phyloP scores from a whole-genome alignment of 2,113 vertebrate genomes.

The Nothoprocta pentlandii region DNA sequence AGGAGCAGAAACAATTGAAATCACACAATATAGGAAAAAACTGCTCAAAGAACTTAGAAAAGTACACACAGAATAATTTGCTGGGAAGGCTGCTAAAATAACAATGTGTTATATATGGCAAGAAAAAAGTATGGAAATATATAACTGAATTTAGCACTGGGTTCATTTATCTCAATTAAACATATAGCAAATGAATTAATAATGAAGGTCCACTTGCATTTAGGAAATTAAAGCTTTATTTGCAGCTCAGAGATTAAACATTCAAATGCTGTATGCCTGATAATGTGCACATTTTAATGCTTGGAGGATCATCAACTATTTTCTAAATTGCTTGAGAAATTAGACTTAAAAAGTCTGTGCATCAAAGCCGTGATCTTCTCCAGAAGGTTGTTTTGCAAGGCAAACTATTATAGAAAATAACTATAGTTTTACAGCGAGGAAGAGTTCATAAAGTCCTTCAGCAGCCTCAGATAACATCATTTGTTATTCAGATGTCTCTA shows the following conservation, averaged over 20 bases:
- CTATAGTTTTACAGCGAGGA: background rate
- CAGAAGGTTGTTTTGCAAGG: slow-evolving; percentile 29
- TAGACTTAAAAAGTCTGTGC: slow-evolving; percentile 26
- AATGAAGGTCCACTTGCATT: slow-evolving; percentile 28
- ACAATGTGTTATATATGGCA: slow-evolving; percentile 43
- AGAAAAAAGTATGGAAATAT: slow-evolving; percentile 55
- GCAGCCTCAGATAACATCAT: slow-evolving; percentile 56
- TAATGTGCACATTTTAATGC: slow-evolving; percentile 53
- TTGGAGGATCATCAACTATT: slow-evolving; percentile 46
- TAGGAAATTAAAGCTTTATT: slow-evolving; percentile 32
- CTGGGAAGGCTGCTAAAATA: slow-evolving; percentile 70
- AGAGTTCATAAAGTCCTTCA: slow-evolving; percentile 63
- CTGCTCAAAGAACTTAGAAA: slow-evolving; percentile 71
- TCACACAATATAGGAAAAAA: slow-evolving; percentile 76
- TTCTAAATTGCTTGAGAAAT: slow-evolving; percentile 35
- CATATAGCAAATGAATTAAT: slow-evolving; percentile 70
- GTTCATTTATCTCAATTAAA: slow-evolving; percentile 62
- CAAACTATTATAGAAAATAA: slow-evolving; percentile 18
- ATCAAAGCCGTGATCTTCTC: slow-evolving; percentile 32
- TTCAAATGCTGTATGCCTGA: background rate
- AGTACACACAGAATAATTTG: slow-evolving; percentile 75
- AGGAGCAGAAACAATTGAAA: slow-evolving; percentile 82
- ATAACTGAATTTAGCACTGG: background rate
- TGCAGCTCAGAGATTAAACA: background rate
- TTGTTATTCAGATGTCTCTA: slow-evolving; percentile 66